Evolutionary conservation across 2,888 invertebrate genomes (phyloP), one percentile per base, ranked within the genome.

Genomic region (Lasioglossum oenotherae): DNA sequence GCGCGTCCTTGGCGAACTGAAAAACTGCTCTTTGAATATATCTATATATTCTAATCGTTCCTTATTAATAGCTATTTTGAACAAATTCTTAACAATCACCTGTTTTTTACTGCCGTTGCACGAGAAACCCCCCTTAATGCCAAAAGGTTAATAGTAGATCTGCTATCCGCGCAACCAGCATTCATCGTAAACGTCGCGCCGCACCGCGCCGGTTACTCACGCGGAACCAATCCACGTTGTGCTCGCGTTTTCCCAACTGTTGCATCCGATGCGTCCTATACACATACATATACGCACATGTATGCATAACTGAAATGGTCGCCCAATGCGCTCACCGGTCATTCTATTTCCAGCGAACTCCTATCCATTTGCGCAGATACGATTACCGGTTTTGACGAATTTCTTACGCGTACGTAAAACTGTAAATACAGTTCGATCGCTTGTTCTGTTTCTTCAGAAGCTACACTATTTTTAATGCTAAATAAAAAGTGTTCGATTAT

Each of bases 171-270:
- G 19, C 3, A 72, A 69, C 23, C 16, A 5, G 16, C 46, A 1
- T 38, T 60, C n/a, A 19, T 64, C 6, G n/a, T 72, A 78, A 75
- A 75, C 41, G 53, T 5, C 46, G 46, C 46, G 0, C 44, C 14
- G 46, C 46, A 0, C 44, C 44, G 44, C 46, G 16, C 35, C 8
- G 31, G 46, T 8, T 19, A 35, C 53, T 74, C 57, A n/a, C 23
- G 78, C 72, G 31, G 23, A 57, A 71, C 64, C 60, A 80, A 67
- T 64, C 23, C 46, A 74, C 74, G 74, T 74, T 64, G 35, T 23
- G 67, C n/a, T 71, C 77, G n/a, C n/a, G 16, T 46, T 60, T 81
- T 73, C 81, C 81, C 86, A 86, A 85, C 86, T 86, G 84, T 86
- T 85, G 81, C 86, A 79, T 81, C 46, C 8, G 35, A 76, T 69